Base-by-base conservation (phyloP, 2,888 invertebrate genomes). In the Melanchra persicariae region DNA sequence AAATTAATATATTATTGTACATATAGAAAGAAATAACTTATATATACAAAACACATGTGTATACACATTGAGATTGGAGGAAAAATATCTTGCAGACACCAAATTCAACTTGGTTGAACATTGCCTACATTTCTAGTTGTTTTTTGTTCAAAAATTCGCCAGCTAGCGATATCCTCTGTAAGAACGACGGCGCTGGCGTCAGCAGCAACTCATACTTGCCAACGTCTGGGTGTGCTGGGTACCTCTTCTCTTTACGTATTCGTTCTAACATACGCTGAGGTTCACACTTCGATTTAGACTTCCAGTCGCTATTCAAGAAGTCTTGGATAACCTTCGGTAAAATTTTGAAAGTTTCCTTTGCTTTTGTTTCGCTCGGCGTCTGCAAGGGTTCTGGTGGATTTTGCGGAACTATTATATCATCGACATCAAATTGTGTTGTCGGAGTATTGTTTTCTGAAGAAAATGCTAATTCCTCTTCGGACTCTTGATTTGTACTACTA, bases 171-270 rank as follows among this genome's bases (percentile, higher is more conserved):
- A 98, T 96, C 87, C 98, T 96, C 91, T 98, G 97, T 74, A 98
- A 92, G 91, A 98, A 98, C 22, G 98, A 97, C 70, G 98, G 98
- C 2, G 98, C 98, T 63, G 97, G 97, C 85, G 99, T 99, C 59
- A 97, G 97, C 69, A 99, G 94, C 19, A 98, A 89, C 74, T 97
- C 97, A 91, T 97, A 98, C 88, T 97, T 97, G 54, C 95, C 90
- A 19, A 94, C 93, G 90, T 97, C 97, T 0, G 97, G 96, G 77
- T 96, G 93, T 87, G 97, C 97, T 10, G 96, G 96, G 69, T 97
- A 97, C 43, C 77, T 88, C 67, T 97, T 96, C 81, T 97, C 97
- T 72, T 96, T 96, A 5, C 97, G 96, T 74, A 98, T 97, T 85
- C 97, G 97, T 85, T 98, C 97, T 43, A 98, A 90, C 93, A 98